Percentiles rank a stretch among this genome's conserved stretches.
phyloP scores from a whole-genome alignment of 1,140 invertebrate genomes.

The Pachypeltis micranthus region DNA sequence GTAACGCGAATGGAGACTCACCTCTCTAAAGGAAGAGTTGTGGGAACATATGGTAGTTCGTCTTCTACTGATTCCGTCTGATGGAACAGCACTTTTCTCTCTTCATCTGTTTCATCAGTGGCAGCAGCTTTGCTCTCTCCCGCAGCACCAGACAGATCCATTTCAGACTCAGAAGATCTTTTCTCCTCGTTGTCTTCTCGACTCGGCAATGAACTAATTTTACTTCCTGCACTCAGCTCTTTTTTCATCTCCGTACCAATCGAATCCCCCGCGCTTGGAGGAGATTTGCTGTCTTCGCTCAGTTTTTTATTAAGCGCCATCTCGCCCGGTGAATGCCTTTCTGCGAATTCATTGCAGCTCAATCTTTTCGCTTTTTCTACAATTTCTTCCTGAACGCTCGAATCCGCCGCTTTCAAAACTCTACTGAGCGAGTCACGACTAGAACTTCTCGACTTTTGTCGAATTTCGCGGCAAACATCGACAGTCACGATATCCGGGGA shows the following conservation, averaged over 20 bases:
- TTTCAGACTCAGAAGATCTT: slow-evolving; percentile 67
- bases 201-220: slow-evolving; percentile 16
- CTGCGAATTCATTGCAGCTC: too few species aligned
- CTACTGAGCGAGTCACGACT: background rate
- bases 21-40: slow-evolving; percentile 65
- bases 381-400: background rate
- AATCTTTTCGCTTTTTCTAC: background rate
- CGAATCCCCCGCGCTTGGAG: background rate
- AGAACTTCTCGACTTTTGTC: background rate
- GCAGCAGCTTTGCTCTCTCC: slow-evolving; percentile 27
- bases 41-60: slow-evolving; percentile 74
- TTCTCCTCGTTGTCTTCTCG: slow-evolving; percentile 34
- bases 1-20: too few species aligned
- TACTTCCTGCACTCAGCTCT: slow-evolving; percentile 27
- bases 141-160: slow-evolving; percentile 48
- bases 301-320: too few species aligned
- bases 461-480: background rate
- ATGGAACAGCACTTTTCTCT: slow-evolving; percentile 61
- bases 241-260: too few species aligned
- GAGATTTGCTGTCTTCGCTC: background rate
- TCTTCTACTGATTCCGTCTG: slow-evolving; percentile 75
- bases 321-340: too few species aligned
- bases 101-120: slow-evolving; percentile 42
- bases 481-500: slow-evolving; percentile 4
- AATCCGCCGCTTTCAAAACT: background rate